These are phyloP conservation scores for Gasteruption jaculator DNA, from an alignment of 2,888 invertebrate species.

Conservation along the genomic window DNA sequence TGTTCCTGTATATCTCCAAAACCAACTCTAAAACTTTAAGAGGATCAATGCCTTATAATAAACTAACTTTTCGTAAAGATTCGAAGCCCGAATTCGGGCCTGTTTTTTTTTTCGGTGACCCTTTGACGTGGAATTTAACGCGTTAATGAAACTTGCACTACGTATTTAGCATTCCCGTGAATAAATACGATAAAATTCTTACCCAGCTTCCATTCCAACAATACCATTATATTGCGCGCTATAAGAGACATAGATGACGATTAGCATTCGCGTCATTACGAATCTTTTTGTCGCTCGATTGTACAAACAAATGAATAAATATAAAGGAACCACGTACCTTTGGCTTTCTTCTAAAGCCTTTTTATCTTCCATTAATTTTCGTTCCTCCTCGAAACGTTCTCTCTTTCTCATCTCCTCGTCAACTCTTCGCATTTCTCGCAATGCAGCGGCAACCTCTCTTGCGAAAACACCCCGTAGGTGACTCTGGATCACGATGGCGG, in stretches of 20 bases:
- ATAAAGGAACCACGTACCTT: constrained; percentile 49
- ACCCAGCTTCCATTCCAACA: constrained; percentile 55
- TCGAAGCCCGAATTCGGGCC: too few species aligned
- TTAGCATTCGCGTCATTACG: constrained; percentile 26
- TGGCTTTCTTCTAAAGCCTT: constrained; percentile 63
- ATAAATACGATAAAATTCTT: too few species aligned
- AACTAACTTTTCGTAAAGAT: too few species aligned
- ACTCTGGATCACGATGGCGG: constrained; percentile 80
- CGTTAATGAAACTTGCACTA: too few species aligned
- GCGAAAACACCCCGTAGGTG: constrained; percentile 87
- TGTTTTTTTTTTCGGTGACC: too few species aligned
- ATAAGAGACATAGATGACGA: constrained; percentile 44
- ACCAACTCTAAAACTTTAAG: too few species aligned
- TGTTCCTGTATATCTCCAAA: too few species aligned
- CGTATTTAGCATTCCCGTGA: too few species aligned
- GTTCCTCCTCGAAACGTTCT: constrained; percentile 70
- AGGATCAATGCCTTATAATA: too few species aligned
- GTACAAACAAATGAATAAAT: constrained; percentile 4
- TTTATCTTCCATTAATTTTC: constrained; percentile 56
- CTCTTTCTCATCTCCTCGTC: constrained; percentile 82
- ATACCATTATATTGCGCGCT: constrained; percentile 57
- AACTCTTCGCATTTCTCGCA: constrained; percentile 81
- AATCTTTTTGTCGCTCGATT: too few species aligned
- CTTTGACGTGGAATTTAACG: too few species aligned
- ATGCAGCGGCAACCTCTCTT: constrained; percentile 79